Evolutionary conservation across 2,113 vertebrate genomes (phyloP), one percentile per base, ranked within the genome.

Genomic region (Dolichotis patagonum): DNA sequence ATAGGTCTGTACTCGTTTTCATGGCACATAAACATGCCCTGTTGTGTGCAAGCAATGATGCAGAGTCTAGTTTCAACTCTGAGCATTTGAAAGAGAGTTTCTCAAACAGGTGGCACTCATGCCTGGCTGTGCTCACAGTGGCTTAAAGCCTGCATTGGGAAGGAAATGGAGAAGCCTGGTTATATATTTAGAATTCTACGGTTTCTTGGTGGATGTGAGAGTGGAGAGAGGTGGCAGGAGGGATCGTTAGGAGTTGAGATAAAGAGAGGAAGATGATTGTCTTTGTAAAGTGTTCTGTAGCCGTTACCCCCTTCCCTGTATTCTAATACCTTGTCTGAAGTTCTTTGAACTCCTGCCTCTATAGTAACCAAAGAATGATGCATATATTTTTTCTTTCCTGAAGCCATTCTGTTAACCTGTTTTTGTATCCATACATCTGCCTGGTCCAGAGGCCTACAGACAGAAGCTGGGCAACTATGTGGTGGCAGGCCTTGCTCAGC

Each of bases 401-500:
- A 85, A 56, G n/a, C 6, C 80, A 32, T 62, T 80, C 69, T 52
- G 24, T 26, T 24, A 41, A 38, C 46, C 9, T 63, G 38, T 35
- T 54, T 54, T 58, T 67, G 20, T 52, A 81, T 46, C n/a, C 65
- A 35, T 16, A n/a, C 56, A n/a, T 3, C 30, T 63, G 58, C 52
- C 13, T 63, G 38, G 41, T 90, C 81, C 56, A 46, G 38, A 52
- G 75, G 32, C 54, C 46, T n/a, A 58, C 73, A 35, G 85, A 73
- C 46, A 67, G 56, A 73, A 28, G 73, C n/a, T 71, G 12, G 30
- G 58, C 60, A n/a, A 7, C 5, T 67, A n/a, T 28, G 9, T 12
- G 4, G 12, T 5, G 6, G 0, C 26, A 3, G 87, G 93, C 86
- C 43, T 43, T 77, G 95, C 54, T 91, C 86, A 97, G 91, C 87